Base-by-base conservation (phyloP, 2,113 vertebrate species). In the Carassius carassius region DNA sequence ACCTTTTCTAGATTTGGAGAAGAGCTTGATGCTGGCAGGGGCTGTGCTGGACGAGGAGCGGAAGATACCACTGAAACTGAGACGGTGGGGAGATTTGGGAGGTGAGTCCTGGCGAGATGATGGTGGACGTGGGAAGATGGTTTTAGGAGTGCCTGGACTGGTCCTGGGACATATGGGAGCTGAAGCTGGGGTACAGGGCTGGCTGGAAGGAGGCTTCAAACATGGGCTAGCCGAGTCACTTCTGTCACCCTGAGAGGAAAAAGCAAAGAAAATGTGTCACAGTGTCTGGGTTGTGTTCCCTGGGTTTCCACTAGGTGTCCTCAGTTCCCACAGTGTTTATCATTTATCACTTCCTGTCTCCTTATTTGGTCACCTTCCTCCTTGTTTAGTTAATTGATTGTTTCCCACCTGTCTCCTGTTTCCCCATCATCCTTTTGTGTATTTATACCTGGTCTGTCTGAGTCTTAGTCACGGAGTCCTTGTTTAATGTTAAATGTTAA, bases 61-160 rank as follows among this genome's bases (percentile, higher is more conserved):
- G 93, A 99, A 99, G 94, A 99, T 96, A 35, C 97, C 97, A 37
- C 95, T 98, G 94, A 99, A 96, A 94, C 97, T 98, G 88, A 99
- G 95, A 63, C 97, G 97, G 19, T 95, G 97, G n/a, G 97, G 96
- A 35, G 98, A 97, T 87, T 97, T 97, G 12, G 97, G 97, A 0
- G 97, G 94, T 9, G 97, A 96, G 89, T 94, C 95, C 87, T 97
- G 97, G 88, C 94, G 92, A 62, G 96, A 93, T 12, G 76, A 21
- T 9, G 29, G 85, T 23, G 93, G 90, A 88, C 96, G 97, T 0
- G 96, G 96, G 93, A 98, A 98, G 88, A 97, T 93, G 13, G 94
- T 96, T 92, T 94, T 98, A 81, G 97, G 96, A 1, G 97, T 97
- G 87, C 94, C 91, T 0, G 96, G 96, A 87, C 94, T 95, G 83